These are phyloP conservation scores for Zoanthus sansibaricus DNA, from an alignment of 92 coral and sea anemone genomes.

Conservation along the genomic window DNA sequence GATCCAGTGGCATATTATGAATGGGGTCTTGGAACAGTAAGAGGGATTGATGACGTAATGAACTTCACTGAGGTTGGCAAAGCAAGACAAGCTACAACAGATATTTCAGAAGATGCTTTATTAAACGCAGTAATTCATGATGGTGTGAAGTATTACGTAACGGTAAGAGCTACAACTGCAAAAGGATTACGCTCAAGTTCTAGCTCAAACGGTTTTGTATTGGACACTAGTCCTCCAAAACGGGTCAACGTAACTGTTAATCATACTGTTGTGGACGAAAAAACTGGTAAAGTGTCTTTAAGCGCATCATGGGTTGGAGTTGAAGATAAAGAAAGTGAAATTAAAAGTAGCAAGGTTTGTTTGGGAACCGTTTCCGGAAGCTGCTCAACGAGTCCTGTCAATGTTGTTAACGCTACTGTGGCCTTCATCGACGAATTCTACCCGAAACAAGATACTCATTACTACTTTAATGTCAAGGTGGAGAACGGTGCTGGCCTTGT, in stretches of 20 bases:
- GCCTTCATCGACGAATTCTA: conserved; percentile 68
- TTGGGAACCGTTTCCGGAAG: conserved; percentile 76
- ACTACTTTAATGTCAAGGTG: conserved; percentile 76
- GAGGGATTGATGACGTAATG: conserved; percentile 72
- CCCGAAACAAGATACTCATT: conserved; percentile 66
- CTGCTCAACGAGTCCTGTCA: conserved; percentile 53
- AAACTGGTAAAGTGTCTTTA: conserved; percentile 61
- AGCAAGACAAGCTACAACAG: conserved; percentile 60
- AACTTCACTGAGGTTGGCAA: conserved; percentile 80
- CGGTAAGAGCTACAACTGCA: conserved; percentile 75
- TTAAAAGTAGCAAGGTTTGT: conserved; percentile 71
- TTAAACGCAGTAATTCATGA: conserved; percentile 64
- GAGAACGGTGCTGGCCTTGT: conserved; percentile 80
- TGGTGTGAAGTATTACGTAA: conserved; percentile 84
- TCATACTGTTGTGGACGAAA: conserved; percentile 69
- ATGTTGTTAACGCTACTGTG: conserved; percentile 45
- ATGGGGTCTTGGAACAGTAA: conserved; percentile 88
- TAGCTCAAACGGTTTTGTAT: conserved; percentile 85
- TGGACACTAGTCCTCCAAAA: conserved; percentile 84
- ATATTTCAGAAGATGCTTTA: conserved; percentile 73
- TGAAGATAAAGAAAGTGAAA: conserved; percentile 80
- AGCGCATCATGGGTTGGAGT: conserved; percentile 75
- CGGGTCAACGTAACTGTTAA: conserved; percentile 64
- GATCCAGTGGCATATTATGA: conserved; percentile 89
- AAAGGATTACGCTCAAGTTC: conserved; percentile 73